phyloP scores from a whole-genome alignment of 2,888 invertebrate genomes.

The Aplocera efformata region DNA sequence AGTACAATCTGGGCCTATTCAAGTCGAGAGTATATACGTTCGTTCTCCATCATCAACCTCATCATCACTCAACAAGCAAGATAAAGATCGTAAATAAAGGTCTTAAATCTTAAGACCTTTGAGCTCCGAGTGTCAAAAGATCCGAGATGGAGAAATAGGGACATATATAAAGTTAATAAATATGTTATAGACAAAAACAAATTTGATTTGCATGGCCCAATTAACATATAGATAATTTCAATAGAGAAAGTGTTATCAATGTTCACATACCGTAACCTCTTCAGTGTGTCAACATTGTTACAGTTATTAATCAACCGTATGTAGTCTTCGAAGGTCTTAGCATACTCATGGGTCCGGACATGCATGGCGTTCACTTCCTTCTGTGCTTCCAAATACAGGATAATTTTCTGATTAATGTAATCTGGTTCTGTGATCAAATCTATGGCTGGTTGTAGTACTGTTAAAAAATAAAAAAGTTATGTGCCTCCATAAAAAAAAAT shows the following conservation, averaged over 20 bases:
- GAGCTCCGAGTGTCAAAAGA: no score
- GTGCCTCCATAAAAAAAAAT: background rate
- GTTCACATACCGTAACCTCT: conserved; percentile 85
- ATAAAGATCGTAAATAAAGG: no score
- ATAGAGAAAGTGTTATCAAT: conserved; percentile 36
- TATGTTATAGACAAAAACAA: conserved; percentile 1
- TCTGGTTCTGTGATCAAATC: conserved; percentile 93
- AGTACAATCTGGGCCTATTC: no score
- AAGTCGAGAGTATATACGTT: no score
- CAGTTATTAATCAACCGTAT: conserved; percentile 90
- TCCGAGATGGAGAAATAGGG: no score
- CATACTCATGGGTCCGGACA: conserved; percentile 90
- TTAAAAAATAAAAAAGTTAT: conserved; percentile 32
- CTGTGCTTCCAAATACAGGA: conserved; percentile 90
- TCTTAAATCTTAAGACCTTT: no score
- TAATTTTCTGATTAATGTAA: conserved; percentile 93
- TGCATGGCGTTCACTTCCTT: conserved; percentile 89
- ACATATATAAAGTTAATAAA: background rate
- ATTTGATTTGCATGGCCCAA: conserved; percentile 22
- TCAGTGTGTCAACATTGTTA: conserved; percentile 89
- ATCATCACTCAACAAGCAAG: no score
- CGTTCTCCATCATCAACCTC: no score
- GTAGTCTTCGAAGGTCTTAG: conserved; percentile 94
- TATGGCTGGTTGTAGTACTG: conserved; percentile 90
- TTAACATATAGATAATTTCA: conserved; percentile 15